Evolutionary conservation across 1,140 invertebrate genomes (phyloP).

Genomic region (Drosophila pachea): DNA sequence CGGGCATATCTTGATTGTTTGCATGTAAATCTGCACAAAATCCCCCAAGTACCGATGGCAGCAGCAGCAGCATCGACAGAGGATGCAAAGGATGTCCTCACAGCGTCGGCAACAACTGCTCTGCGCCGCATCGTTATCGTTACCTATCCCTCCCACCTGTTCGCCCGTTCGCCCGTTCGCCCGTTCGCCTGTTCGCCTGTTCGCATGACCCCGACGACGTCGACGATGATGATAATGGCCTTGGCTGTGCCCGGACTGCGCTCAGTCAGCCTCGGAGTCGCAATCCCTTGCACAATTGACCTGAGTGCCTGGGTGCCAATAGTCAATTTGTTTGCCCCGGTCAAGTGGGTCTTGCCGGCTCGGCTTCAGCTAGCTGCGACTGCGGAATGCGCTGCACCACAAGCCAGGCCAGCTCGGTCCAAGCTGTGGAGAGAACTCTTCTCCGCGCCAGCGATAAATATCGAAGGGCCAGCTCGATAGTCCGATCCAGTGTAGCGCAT

Average conservation of each 20-base stretch:
- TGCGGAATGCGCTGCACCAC: neutral
- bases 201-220: constrained; percentile 11
- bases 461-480: too few species aligned
- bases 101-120: constrained; percentile 25
- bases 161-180: too few species aligned
- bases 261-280: constrained; percentile 31
- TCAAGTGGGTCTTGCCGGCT: constrained; percentile 24
- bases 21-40: constrained; percentile 77
- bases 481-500: neutral
- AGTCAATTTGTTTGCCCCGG: constrained; percentile 29
- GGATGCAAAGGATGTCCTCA: constrained; percentile 27
- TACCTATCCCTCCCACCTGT: constrained; percentile 5
- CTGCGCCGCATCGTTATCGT: constrained; percentile 37
- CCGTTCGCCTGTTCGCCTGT: too few species aligned
- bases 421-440: too few species aligned
- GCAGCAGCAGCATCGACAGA: constrained; percentile 27
- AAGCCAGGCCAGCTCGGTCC: too few species aligned
- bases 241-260: constrained; percentile 28
- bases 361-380: constrained; percentile 9
- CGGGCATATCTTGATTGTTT: constrained; percentile 75
- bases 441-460: too few species aligned
- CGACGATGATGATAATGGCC: constrained; percentile 48
- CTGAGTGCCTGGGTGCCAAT: constrained; percentile 43
- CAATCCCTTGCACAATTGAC: constrained; percentile 68
- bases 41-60: constrained; percentile 70